Evolutionary conservation across 1,140 invertebrate species (phyloP).

Genomic region (Platyscapa corneri): DNA sequence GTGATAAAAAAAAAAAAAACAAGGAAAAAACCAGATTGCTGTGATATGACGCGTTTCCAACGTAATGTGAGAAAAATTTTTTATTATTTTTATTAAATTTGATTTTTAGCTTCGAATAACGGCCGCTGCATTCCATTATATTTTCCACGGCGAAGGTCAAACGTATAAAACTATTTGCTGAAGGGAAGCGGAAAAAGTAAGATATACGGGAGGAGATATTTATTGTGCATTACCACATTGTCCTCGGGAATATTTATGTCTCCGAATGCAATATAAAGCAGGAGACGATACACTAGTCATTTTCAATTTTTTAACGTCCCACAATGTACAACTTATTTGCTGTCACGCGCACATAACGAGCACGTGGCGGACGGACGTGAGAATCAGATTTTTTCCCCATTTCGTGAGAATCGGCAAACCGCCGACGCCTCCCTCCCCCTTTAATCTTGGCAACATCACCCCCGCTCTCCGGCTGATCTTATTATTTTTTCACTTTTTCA

Average conservation of each 20-base stretch:
- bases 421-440: background rate
- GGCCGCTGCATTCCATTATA: background rate
- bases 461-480: background rate
- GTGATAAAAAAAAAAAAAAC: no score
- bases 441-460: background rate
- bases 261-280: background rate
- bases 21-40: no score
- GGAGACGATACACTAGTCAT: background rate
- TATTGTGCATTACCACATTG: background rate
- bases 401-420: slow-evolving; percentile 32
- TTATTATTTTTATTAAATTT: no score
- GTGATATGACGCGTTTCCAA: no score
- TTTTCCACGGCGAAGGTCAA: background rate
- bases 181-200: background rate
- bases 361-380: slow-evolving; percentile 46
- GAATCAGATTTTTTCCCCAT: slow-evolving; percentile 50
- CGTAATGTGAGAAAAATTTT: no score
- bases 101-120: background rate
- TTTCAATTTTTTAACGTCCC: slow-evolving; percentile 50
- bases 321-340: slow-evolving; percentile 36
- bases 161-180: background rate
- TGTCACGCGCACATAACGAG: slow-evolving; percentile 14
- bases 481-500: slow-evolving; percentile 31
- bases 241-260: slow-evolving; percentile 12
- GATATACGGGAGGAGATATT: background rate